Evolutionary conservation across 2,888 invertebrate genomes (phyloP), one percentile per base, ranked within the genome.

Genomic region (Hemicrepidius hirtus): DNA sequence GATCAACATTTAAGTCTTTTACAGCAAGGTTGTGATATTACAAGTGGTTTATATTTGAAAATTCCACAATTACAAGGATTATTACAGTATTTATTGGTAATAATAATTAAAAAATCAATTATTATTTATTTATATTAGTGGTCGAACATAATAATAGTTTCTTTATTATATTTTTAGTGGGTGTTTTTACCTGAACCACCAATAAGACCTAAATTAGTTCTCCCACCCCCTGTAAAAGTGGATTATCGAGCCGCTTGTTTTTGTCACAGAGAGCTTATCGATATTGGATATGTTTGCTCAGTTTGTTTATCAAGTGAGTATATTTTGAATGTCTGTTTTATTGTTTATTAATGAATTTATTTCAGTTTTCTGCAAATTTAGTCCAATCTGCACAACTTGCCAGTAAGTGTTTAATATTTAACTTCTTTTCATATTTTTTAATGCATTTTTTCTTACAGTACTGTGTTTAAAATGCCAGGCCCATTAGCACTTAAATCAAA

Each of bases 201-300:
- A 35, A 91, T 95, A 76, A 89, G 98, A 7, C 91, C 90, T 53
- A 94, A 95, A 84, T 86, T 98, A 76, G 95, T 97, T 0, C 85
- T 97, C 55, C 98, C 98, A 0, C 96, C 97, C 0, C 92, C 95
- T 0, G 94, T 94, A 0, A 94, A 96, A 79, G 97, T 99, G 4
- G 98, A 98, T 87, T 98, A 98, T 87, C 89, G 98, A 79, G 98
- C 99, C 2, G 97, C 98, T 0, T 99, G 99, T 87, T 99, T 99
- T 88, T 99, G 99, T 83, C 99, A 99, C 85, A 89, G 97, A 20
- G 95, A 96, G 81, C 90, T 99, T 40, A 95, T 99, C 72, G 97
- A 98, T 83, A 94, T 98, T 80, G 99, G 98, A 75, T 98, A 95
- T 85, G 98, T 99, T 18, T 99, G 99, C 87, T 99, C 98, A 6